Evolutionary conservation across 2,797 vertebrate genomes (phyloP).

Genomic region (Enteromius thamalakanensis): DNA sequence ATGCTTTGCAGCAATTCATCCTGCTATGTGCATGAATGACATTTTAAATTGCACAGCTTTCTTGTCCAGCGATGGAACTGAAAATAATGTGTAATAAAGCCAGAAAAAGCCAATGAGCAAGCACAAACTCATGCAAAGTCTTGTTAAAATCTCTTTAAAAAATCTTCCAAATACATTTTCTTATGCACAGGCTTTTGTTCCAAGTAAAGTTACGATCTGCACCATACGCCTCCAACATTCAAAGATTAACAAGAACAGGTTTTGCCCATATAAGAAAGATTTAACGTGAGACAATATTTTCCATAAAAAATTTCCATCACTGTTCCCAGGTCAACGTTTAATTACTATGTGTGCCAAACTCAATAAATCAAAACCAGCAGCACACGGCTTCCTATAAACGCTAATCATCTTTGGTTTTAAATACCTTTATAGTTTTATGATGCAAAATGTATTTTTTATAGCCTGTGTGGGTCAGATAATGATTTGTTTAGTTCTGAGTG

Average conservation of each 20-base stretch:
- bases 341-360: conserved; percentile 29
- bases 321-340: conserved; percentile 2
- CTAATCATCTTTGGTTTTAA: conserved; percentile 19
- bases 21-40: not conserved
- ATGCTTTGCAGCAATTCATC: not conserved
- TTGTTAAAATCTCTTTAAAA: not conserved
- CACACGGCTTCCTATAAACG: not conserved
- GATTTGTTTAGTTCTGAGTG: conserved; percentile 30
- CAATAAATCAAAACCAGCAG: conserved; percentile 9
- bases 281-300: not conserved
- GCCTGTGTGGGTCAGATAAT: not conserved
- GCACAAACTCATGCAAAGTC: not conserved
- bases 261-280: not conserved
- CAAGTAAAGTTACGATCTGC: not conserved
- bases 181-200: not conserved
- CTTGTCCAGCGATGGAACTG: not conserved
- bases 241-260: conserved; percentile 7
- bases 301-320: not conserved
- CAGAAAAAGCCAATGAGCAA: not conserved
- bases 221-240: not conserved
- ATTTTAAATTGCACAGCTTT: not conserved
- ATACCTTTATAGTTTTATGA: conserved; percentile 4
- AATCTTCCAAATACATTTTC: not conserved
- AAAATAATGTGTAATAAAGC: not conserved
- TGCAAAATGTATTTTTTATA: not conserved